Conservation (phyloP, 2,113 vertebrate species). For the Falcunculus frontatus region DNA sequence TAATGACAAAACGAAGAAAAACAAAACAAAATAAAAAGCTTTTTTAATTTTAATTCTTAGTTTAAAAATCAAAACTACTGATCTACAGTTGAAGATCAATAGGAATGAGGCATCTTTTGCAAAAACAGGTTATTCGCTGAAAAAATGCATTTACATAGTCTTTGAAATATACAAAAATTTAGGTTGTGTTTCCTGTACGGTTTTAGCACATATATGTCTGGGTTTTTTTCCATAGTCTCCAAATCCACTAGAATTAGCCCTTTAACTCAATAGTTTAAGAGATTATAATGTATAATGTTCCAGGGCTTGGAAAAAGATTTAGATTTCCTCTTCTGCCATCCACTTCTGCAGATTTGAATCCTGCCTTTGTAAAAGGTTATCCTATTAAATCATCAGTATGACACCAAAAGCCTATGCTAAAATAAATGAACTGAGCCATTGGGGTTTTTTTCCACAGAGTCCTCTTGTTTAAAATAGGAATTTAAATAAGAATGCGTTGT, state of each 20-base stretch:
- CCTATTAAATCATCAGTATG: neutral
- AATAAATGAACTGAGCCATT: neutral
- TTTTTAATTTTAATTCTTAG: neutral
- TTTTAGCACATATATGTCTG: neutral
- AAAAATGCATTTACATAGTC: neutral
- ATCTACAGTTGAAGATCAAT: neutral
- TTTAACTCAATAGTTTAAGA: neutral
- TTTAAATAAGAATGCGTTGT: neutral
- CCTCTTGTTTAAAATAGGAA: neutral
- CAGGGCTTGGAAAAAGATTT: neutral
- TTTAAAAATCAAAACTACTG: neutral
- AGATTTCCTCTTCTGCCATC: neutral
- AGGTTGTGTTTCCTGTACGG: neutral
- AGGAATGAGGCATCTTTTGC: neutral
- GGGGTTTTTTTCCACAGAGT: neutral
- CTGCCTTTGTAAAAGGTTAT: neutral
- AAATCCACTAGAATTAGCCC: neutral
- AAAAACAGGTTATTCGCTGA: neutral
- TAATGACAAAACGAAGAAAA: neutral
- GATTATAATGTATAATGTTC: neutral
- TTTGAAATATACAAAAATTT: neutral
- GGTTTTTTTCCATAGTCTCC: accelerated
- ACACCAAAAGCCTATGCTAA: neutral
- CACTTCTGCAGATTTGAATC: neutral
- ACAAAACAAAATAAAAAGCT: neutral